Base-by-base conservation (phyloP, 2,113 vertebrate genomes). In the Chionodraco myersi region DNA sequence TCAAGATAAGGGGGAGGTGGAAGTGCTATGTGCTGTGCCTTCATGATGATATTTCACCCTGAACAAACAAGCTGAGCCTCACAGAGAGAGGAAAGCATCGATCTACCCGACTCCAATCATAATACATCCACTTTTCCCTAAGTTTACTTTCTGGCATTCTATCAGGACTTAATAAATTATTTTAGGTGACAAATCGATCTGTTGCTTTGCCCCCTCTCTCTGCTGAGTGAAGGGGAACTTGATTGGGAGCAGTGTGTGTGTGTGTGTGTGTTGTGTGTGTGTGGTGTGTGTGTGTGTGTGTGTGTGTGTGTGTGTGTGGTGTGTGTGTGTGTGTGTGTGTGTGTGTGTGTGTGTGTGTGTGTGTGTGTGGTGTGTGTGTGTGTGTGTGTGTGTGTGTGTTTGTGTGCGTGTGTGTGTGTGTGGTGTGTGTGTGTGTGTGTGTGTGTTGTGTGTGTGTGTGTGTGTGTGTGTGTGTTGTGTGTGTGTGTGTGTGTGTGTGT, bases 131-230 rank as follows among this genome's bases (percentile, higher is more conserved):
- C 83, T 89, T 91, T 89, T 87, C 71, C 68, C 86, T 67, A 86
- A 91, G 88, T 93, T 92, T 90, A 87, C 90, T 89, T 86, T 87
- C 89, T 89, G 91, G 88, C 90, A 89, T 91, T 91, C 90, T 72
- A 91, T 94, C 89, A 91, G 81, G 81, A 91, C 86, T 92, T 91
- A 90, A 89, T 93, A 90, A 90, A 93, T 92, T 90, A 88, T 90
- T 91, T 89, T 72, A 51, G 86, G 83, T 90, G 88, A 89, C 80
- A 84, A 91, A 92, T 92, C 82, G 85, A 92, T 92, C 67, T 72
- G 64, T 83, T 85, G 76, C 87, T 83, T 75, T 56, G 69, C 78
- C 62, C 36, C 52, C 80, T 48, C 48, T 48, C 59, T n/a, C 70
- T 72, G 80, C 82, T 82, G 81, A 89, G 84, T 68, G 68, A 84